A percentile compares a stretch with the other conserved stretches of the same genome.
Conservation (phyloP, 2,113 vertebrate genomes). For the Coracopsis vasa region DNA sequence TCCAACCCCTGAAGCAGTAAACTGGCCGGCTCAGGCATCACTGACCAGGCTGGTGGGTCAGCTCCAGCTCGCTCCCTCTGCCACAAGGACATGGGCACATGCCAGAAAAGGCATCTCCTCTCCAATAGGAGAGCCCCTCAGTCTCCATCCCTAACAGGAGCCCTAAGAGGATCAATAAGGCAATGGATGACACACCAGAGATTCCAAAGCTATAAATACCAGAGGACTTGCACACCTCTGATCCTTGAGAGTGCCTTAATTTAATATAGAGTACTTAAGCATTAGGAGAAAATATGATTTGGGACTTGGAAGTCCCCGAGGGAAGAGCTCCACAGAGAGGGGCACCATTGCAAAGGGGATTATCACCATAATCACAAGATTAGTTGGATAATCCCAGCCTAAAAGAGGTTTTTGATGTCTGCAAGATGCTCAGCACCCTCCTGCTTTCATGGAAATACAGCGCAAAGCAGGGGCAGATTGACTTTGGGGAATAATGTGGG, state of each 20-base stretch:
- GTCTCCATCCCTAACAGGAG: neutral
- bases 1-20: neutral
- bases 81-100: neutral
- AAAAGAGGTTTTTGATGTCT: neutral
- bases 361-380: slow-evolving; percentile 39
- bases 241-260: neutral
- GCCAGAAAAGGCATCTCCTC: neutral
- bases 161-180: neutral
- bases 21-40: neutral
- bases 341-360: slow-evolving; percentile 31
- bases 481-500: neutral
- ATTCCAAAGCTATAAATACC: neutral
- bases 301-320: neutral
- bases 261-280: neutral
- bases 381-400: slow-evolving; percentile 28
- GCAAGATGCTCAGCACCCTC: neutral
- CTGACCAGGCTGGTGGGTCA: neutral
- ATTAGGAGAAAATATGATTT: slow-evolving; percentile 43
- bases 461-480: neutral
- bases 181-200: neutral
- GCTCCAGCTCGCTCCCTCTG: neutral
- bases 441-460: neutral
- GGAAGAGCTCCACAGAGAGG: slow-evolving; percentile 25
- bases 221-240: neutral
- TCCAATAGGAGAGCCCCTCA: neutral